These are phyloP conservation scores for Atta cephalotes DNA, from an alignment of 1,140 invertebrate species.

Conservation along the genomic window DNA sequence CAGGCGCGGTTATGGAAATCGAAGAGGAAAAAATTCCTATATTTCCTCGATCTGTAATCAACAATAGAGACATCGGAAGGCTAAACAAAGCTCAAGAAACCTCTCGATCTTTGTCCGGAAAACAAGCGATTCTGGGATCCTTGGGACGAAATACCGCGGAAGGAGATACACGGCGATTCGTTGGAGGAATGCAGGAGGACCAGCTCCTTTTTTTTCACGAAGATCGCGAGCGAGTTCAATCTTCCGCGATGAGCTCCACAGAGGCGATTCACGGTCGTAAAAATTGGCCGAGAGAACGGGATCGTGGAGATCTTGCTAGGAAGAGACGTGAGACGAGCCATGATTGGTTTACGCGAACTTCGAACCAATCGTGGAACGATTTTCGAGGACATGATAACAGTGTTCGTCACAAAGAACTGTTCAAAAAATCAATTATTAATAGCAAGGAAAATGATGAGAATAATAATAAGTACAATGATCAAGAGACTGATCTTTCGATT, in stretches of 20 bases:
- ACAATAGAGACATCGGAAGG: neutral
- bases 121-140: neutral
- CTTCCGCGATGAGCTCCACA: constrained; percentile 55
- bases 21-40: neutral
- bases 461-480: neutral
- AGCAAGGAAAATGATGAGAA: neutral
- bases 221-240: constrained; percentile 28
- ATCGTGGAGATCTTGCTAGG: constrained; percentile 39
- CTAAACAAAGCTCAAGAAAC: neutral
- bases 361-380: constrained; percentile 17
- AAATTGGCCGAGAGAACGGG: constrained; percentile 47
- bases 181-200: constrained; percentile 51
- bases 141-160: neutral
- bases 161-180: neutral
- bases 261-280: constrained; percentile 42
- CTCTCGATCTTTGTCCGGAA: neutral
- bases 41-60: neutral
- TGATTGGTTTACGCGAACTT: constrained; percentile 44
- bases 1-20: neutral
- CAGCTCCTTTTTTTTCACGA: constrained; percentile 50
- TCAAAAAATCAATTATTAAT: constrained; percentile 9
- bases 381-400: constrained; percentile 3
- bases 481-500: neutral
- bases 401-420: neutral
- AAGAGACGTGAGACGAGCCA: constrained; percentile 15